Conservation (phyloP, 2,888 invertebrate species). For the Ophioninae sp. region DNA sequence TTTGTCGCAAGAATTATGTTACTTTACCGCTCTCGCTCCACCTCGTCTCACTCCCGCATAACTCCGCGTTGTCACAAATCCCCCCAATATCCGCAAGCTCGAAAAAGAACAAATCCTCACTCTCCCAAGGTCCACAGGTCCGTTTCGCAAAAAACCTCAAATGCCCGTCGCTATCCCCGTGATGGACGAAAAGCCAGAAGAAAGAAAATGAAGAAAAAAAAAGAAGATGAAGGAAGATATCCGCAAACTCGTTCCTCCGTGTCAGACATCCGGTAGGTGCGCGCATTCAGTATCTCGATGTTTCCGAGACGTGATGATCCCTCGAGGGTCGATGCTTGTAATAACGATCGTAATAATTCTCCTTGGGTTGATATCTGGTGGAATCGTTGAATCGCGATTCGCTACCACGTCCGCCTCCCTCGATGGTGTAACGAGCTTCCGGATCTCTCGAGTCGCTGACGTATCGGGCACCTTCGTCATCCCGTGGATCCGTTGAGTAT, state of each 20-base stretch:
- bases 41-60: constrained; percentile 11
- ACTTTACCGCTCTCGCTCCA: constrained; percentile 24
- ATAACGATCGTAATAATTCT: constrained; percentile 79
- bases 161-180: background rate
- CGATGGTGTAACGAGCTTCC: constrained; percentile 67
- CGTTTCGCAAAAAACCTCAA: background rate
- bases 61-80: background rate
- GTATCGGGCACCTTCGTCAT: constrained; percentile 69
- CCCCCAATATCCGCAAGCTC: background rate
- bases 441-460: constrained; percentile 70
- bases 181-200: background rate
- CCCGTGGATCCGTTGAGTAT: constrained; percentile 67
- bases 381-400: constrained; percentile 66
- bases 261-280: background rate
- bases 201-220: background rate
- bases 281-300: constrained; percentile 76
- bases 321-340: constrained; percentile 79
- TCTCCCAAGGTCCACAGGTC: background rate
- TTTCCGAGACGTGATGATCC: constrained; percentile 77
- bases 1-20: constrained; percentile 19
- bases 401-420: constrained; percentile 50
- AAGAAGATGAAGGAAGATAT: background rate
- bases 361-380: constrained; percentile 73
- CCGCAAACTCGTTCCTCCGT: background rate
- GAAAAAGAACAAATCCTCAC: background rate